These are phyloP conservation scores for Mythimna ferrago DNA, from an alignment of 2,888 invertebrate genomes.

Conservation along the genomic window DNA sequence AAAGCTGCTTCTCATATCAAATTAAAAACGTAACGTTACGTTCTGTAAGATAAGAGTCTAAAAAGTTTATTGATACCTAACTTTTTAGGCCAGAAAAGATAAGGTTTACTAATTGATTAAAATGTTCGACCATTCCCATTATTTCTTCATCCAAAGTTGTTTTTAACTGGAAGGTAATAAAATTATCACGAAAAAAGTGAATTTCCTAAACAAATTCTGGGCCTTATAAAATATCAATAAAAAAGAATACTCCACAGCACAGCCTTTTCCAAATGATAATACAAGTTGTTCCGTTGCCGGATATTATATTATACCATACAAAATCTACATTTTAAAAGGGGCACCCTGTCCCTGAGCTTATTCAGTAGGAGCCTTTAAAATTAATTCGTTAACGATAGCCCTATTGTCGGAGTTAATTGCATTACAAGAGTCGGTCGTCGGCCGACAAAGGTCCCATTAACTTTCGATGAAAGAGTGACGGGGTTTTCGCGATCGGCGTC, in stretches of 20 bases:
- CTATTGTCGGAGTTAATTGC: conserved; percentile 89
- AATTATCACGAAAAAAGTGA: neutral
- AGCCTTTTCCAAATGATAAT: conserved; percentile 9
- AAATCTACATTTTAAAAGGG: conserved; percentile 59
- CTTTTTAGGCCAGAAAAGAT: neutral
- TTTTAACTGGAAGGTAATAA: neutral
- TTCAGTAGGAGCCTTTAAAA: conserved; percentile 79
- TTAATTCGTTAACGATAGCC: conserved; percentile 87
- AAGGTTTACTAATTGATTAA: neutral
- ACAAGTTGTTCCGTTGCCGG: conserved; percentile 32
- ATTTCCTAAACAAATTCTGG: neutral
- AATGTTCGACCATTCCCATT: too few relatives aligned
- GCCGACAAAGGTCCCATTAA: conserved; percentile 88
- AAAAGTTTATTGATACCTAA: neutral
- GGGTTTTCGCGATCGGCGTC: conserved; percentile 77
- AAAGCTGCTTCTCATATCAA: neutral
- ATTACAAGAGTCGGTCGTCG: conserved; percentile 88
- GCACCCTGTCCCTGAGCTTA: conserved; percentile 66
- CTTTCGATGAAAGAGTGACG: conserved; percentile 85
- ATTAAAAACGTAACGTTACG: neutral
- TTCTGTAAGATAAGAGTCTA: neutral
- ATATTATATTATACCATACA: conserved; percentile 35
- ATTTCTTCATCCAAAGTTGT: neutral
- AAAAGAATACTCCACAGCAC: neutral
- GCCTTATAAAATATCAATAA: neutral